Conservation (phyloP, 2,888 invertebrate genomes). For the Ypsolopha sequella region DNA sequence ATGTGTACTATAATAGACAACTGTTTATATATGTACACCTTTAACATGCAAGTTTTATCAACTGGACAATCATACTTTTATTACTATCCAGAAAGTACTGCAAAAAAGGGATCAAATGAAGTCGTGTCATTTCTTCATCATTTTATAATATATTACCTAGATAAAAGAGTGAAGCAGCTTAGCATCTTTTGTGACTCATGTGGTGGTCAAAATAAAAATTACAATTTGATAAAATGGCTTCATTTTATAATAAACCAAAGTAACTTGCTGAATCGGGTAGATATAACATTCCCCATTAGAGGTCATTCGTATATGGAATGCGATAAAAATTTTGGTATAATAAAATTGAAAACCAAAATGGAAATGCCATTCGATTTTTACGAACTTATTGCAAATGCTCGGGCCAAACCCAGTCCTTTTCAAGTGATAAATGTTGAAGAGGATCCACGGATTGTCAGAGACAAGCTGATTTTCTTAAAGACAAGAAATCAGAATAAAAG, state of each 20-base stretch:
- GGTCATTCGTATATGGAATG: conserved; percentile 2
- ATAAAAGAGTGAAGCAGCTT: neutral
- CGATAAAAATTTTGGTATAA: conserved; percentile 2
- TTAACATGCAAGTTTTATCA: neutral
- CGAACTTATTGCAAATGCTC: too few relatives aligned
- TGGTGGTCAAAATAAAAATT: neutral
- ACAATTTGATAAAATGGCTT: neutral
- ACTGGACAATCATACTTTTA: neutral
- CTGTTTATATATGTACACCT: conserved; percentile 1
- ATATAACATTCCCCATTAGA: conserved; percentile 1
- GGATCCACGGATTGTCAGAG: too few relatives aligned
- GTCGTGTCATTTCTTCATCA: conserved; percentile 1
- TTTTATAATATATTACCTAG: neutral
- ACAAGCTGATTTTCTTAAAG: too few relatives aligned
- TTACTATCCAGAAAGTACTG: neutral
- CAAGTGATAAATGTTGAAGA: too few relatives aligned
- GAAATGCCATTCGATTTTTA: neutral
- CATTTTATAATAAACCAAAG: neutral
- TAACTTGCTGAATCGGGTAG: neutral
- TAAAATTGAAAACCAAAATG: conserved; percentile 1
- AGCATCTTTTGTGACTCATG: neutral
- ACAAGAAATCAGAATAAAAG: too few relatives aligned
- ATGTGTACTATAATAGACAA: conserved; percentile 2
- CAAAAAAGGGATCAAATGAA: neutral
- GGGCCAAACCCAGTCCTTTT: too few relatives aligned